Base-by-base conservation (phyloP, 1,140 invertebrate species). In the Meloidogyne hapla region DNA sequence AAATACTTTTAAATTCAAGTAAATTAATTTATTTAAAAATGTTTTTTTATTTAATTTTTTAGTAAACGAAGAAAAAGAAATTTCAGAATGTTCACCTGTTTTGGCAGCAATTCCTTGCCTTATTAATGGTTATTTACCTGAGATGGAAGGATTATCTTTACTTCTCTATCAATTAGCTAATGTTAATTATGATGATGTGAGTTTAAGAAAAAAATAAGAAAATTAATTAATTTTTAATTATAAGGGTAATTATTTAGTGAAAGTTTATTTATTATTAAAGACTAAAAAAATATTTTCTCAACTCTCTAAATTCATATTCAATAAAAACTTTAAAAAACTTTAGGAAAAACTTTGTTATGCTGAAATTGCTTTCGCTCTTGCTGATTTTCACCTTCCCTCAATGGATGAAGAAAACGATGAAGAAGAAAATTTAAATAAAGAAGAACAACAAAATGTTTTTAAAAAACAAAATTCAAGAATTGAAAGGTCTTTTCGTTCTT, bases 331-430 rank as follows among this genome's bases (percentile, higher is more conserved):
- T n/a, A n/a, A n/a, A 21, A 15, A 64, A 5, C 23, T 77, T 38
- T 45, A 77, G 76, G 76, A 77, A 56, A 25, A 13, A 15, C 40
- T n/a, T 23, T 77, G 76, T 40, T 77, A 68, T 42, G 23, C 67
- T n/a, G 61, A 40, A 23, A 66, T 77, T 48, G 64, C 76, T 12
- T 9, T 21, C 10, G 48, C 76, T 25, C 48, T 77, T 15, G 56
- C 74, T 33, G 5, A 77, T 48, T 78, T 77, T 56, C 79, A 56
- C 21, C 73, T 70, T 12, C 77, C 77, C n/a, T 45, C 26, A 15
- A 61, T 69, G 6, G 1, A 23, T 5, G 68, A 38, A 28, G 21
- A 68, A 23, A 15, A 38, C 18, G 40, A 69, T 8, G 68, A 69
- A 25, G 40, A 45, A 6, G n/a, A 42, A n/a, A 9, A 42, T 15